Evolutionary conservation across 2,113 vertebrate species (phyloP).

Genomic region (Pseudopodoces humilis): DNA sequence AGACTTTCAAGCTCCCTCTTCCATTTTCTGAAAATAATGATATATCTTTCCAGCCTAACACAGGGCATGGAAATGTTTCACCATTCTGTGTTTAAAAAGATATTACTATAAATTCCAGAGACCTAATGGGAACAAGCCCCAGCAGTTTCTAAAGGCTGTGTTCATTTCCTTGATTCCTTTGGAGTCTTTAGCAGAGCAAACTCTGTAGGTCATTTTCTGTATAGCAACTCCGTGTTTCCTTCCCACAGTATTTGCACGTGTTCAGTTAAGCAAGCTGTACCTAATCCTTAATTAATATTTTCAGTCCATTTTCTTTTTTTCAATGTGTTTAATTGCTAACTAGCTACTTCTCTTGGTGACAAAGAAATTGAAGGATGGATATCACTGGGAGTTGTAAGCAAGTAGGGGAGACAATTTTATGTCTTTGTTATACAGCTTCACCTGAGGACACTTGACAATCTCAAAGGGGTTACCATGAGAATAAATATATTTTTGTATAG

Average conservation of each 20-base stretch:
- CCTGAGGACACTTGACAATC: neutral
- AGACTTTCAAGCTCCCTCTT: neutral
- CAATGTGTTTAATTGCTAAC: neutral
- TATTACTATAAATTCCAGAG: neutral
- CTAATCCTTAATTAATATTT: slow-evolving; percentile 12
- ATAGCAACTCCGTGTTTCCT: neutral
- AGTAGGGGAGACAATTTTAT: neutral
- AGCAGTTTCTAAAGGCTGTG: neutral
- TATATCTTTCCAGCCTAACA: neutral
- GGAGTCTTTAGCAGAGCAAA: neutral
- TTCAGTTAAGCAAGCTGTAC: neutral
- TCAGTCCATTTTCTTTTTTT: neutral
- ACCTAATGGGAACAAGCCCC: neutral
- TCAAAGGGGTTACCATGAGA: neutral
- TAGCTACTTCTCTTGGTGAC: neutral
- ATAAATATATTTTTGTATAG: neutral
- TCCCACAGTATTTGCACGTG: neutral
- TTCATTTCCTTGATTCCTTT: neutral
- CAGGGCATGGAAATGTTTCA: neutral
- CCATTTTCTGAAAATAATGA: neutral
- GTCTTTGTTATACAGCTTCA: neutral
- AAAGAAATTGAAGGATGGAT: neutral
- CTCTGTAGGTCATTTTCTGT: neutral
- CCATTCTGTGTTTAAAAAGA: neutral
- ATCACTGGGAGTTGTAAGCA: neutral